Conservation (phyloP, 2,888 invertebrate genomes). For the Trypoxylon attenuatum region DNA sequence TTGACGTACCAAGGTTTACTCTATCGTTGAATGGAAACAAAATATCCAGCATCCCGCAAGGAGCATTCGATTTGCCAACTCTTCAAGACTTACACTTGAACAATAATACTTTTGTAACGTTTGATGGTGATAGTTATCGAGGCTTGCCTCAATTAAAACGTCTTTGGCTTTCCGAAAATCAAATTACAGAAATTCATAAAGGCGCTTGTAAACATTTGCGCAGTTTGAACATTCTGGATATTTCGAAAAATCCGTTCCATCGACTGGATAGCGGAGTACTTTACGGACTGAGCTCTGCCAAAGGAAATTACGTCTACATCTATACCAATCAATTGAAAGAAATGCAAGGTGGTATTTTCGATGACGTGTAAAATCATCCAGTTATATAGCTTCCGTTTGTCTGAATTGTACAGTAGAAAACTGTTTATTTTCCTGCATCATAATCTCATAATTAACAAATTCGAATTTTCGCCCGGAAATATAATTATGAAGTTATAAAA, state of each 20-base stretch:
- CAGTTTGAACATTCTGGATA: conserved; percentile 70
- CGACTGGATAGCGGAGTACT: conserved; percentile 63
- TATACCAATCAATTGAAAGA: conserved; percentile 42
- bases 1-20: conserved; percentile 66
- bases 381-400: too few relatives aligned
- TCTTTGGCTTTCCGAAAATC: conserved; percentile 72
- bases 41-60: conserved; percentile 67
- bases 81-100: conserved; percentile 46
- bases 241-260: conserved; percentile 72
- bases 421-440: too few relatives aligned
- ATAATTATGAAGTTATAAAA: too few relatives aligned
- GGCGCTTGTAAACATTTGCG: conserved; percentile 74
- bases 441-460: too few relatives aligned
- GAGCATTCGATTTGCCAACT: conserved; percentile 46
- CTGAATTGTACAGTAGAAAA: too few relatives aligned
- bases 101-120: conserved; percentile 46
- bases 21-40: conserved; percentile 74
- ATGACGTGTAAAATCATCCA: too few relatives aligned
- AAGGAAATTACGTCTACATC: conserved; percentile 43
- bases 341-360: conserved; percentile 51
- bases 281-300: conserved; percentile 37
- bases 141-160: conserved; percentile 70
- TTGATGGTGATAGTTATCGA: conserved; percentile 71
- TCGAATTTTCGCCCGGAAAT: too few relatives aligned
- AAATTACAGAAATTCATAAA: conserved; percentile 69